Percentiles rank a stretch among this genome's conserved stretches.
Conservation (phyloP, 2,888 invertebrate species). For the Pecten maximus region DNA sequence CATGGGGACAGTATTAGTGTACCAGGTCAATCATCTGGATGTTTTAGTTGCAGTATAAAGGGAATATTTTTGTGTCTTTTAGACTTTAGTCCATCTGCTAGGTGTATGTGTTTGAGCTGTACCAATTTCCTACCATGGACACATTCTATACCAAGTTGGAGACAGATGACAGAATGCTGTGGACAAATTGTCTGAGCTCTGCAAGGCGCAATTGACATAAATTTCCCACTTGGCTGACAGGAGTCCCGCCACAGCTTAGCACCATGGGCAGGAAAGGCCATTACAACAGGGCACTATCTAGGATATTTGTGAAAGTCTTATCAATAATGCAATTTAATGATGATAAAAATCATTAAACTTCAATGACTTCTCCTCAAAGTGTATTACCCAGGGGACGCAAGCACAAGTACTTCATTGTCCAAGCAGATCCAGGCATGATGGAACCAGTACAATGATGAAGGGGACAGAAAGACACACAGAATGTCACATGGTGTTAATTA, state of each 20-base stretch:
- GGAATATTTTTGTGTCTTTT: too few species aligned
- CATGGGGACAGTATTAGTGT: not conserved
- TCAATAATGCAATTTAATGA: conserved; percentile 26
- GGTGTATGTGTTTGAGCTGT: not conserved
- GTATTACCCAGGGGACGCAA: not conserved
- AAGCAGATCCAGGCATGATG: not conserved
- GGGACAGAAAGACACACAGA: not conserved
- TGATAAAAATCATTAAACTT: conserved; percentile 28
- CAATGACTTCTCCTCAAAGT: not conserved
- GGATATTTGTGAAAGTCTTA: conserved; percentile 6
- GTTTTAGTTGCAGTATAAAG: too few species aligned
- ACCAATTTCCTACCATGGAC: not conserved
- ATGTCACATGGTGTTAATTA: too few species aligned
- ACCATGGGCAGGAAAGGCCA: not conserved
- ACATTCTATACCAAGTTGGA: not conserved
- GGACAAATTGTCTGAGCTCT: conserved; percentile 26
- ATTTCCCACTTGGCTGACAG: not conserved
- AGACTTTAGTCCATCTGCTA: not conserved
- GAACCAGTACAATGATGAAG: not conserved
- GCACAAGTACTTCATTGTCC: conserved; percentile 2
- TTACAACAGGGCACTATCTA: not conserved
- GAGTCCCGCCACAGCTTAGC: not conserved
- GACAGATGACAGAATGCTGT: not conserved
- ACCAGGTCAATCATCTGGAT: too few species aligned
- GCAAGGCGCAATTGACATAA: not conserved